A percentile compares a stretch with the other conserved stretches of the same genome.
phyloP scores from a whole-genome alignment of 2,888 invertebrate species.

The Tipula confusa region DNA sequence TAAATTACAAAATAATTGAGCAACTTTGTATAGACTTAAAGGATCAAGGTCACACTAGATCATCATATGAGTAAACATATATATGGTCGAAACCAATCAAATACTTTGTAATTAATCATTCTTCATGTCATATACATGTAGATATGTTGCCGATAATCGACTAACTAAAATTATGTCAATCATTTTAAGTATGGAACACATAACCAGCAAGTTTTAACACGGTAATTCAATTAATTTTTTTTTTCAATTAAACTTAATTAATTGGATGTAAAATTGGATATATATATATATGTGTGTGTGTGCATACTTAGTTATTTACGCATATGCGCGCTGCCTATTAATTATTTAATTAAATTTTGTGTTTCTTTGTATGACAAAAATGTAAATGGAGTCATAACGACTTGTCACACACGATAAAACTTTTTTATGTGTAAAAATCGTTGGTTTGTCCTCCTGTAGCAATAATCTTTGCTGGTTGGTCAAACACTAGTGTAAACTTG shows the following conservation, averaged over 20 bases:
- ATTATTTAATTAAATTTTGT: neutral
- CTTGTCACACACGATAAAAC: too few relatives aligned
- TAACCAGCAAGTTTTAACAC: neutral
- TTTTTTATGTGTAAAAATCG: too few relatives aligned
- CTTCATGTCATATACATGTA: neutral
- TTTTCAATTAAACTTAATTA: neutral
- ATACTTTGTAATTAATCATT: neutral
- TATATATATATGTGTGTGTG: neutral
- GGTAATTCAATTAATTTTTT: neutral
- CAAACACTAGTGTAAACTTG: too few relatives aligned
- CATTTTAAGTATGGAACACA: neutral
- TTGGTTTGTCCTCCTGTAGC: too few relatives aligned
- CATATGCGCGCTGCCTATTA: neutral
- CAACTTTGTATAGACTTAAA: neutral
- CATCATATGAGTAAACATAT: neutral
- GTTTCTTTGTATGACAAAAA: too few relatives aligned
- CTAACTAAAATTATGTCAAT: neutral
- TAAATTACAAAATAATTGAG: too few relatives aligned
- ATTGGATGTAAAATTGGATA: neutral
- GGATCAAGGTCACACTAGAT: neutral
- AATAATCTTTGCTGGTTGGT: too few relatives aligned
- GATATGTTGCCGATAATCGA: too few relatives aligned
- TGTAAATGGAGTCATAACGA: too few relatives aligned
- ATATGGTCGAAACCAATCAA: neutral
- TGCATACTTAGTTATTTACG: neutral